Evolutionary conservation across 2,113 vertebrate genomes (phyloP).

Genomic region (Nettapus auritus): DNA sequence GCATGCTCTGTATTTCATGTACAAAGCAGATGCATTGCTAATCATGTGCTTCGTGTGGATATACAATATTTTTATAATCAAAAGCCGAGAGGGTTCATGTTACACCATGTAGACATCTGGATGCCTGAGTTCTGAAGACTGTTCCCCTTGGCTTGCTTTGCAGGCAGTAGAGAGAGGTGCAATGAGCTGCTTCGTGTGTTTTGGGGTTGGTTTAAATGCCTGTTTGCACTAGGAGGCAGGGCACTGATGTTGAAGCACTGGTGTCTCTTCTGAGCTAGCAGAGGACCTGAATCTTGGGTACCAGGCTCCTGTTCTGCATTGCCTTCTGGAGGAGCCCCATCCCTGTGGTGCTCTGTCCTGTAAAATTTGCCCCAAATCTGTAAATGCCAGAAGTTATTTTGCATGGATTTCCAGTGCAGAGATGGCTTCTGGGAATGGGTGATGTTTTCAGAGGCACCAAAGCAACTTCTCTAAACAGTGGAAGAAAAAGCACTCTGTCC

Average conservation of each 20-base stretch:
- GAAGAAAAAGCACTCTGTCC: neutral
- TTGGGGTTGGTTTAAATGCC: neutral
- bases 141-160: neutral
- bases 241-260: neutral
- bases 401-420: neutral
- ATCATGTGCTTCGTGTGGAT: neutral
- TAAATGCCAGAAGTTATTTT: neutral
- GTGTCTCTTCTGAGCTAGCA: neutral
- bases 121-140: neutral
- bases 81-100: neutral
- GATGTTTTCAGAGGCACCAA: slow-evolving; percentile 36
- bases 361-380: neutral
- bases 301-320: neutral
- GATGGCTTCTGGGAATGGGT: neutral
- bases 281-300: neutral
- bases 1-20: neutral
- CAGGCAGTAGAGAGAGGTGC: neutral
- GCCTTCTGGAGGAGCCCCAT: neutral
- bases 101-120: neutral
- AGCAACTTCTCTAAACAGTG: slow-evolving; percentile 17
- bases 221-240: neutral
- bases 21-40: neutral
- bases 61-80: neutral
- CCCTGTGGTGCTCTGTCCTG: neutral
- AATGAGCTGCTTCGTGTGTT: neutral